A percentile compares a stretch with the other conserved stretches of the same genome.
Conservation (phyloP, 2,888 invertebrate genomes). For the Callimorpha dominula region DNA sequence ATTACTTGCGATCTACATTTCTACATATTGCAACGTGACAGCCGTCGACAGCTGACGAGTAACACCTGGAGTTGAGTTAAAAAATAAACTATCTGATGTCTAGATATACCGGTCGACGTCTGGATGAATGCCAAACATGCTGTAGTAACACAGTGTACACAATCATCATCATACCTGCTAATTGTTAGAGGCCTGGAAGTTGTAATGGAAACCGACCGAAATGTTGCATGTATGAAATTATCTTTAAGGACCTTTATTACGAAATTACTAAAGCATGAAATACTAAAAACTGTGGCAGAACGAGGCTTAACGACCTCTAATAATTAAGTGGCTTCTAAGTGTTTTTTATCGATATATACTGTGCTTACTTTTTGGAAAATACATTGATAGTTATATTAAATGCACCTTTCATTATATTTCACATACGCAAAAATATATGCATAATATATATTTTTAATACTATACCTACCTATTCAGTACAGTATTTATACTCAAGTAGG, state of each 20-base stretch:
- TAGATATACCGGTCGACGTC: slow-evolving; percentile 24
- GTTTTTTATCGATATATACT: no score
- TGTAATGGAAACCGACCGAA: neutral
- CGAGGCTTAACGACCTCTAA: no score
- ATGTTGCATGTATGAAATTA: neutral
- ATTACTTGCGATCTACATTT: neutral
- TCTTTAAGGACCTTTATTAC: neutral
- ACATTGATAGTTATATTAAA: no score
- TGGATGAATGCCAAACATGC: slow-evolving; percentile 36
- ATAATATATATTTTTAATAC: no score
- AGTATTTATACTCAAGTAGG: no score
- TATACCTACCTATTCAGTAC: no score
- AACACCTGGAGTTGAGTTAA: slow-evolving; percentile 18
- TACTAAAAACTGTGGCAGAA: no score
- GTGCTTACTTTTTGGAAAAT: no score
- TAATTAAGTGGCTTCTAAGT: no score
- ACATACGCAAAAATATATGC: no score
- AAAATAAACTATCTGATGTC: slow-evolving; percentile 26
- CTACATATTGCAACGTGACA: neutral
- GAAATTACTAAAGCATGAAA: no score
- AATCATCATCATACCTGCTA: neutral
- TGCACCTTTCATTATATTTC: no score
- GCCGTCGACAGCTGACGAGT: slow-evolving; percentile 14
- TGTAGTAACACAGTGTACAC: slow-evolving; percentile 11
- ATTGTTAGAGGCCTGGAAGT: neutral